Percentiles rank a stretch among this genome's conserved stretches.
These are phyloP conservation scores for Laothoe populi DNA, from an alignment of 2,888 invertebrate species.

Conservation along the genomic window DNA sequence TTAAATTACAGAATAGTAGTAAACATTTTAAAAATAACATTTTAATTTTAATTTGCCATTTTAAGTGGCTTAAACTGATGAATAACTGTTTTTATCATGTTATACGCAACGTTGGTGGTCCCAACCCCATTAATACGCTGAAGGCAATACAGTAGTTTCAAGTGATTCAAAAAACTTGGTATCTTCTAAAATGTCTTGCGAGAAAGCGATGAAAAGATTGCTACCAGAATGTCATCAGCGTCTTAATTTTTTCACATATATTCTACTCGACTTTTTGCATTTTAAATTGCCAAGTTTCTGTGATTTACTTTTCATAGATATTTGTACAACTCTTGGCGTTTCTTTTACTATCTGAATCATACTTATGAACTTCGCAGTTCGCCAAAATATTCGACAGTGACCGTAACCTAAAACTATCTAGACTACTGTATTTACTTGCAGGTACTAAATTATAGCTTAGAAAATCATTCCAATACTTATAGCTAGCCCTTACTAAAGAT, in stretches of 20 bases:
- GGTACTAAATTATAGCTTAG: no score
- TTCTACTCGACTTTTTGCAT: constrained; percentile 11
- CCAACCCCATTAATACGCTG: constrained; percentile 17
- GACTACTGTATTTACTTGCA: no score
- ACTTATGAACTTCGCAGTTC: no score
- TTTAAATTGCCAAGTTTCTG: constrained; percentile 3
- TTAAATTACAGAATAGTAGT: not conserved
- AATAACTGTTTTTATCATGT: not conserved
- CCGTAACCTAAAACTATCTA: no score
- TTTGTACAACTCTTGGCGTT: not conserved
- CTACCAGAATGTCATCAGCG: constrained; percentile 19
- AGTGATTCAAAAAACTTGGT: constrained; percentile 25
- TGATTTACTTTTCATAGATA: not conserved
- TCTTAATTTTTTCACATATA: constrained; percentile 14
- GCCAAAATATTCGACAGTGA: no score
- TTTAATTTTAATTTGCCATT: no score
- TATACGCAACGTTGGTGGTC: constrained; percentile 25
- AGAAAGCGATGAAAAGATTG: constrained; percentile 6
- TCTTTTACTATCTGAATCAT: not conserved
- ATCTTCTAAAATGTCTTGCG: not conserved
- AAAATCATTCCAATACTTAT: no score
- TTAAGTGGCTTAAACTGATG: not conserved
- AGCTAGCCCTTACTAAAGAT: no score
- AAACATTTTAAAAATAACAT: no score
- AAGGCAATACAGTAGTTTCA: constrained; percentile 26